These are phyloP conservation scores for Archips crataeganus DNA, from an alignment of 2,888 invertebrate genomes.

Conservation along the genomic window DNA sequence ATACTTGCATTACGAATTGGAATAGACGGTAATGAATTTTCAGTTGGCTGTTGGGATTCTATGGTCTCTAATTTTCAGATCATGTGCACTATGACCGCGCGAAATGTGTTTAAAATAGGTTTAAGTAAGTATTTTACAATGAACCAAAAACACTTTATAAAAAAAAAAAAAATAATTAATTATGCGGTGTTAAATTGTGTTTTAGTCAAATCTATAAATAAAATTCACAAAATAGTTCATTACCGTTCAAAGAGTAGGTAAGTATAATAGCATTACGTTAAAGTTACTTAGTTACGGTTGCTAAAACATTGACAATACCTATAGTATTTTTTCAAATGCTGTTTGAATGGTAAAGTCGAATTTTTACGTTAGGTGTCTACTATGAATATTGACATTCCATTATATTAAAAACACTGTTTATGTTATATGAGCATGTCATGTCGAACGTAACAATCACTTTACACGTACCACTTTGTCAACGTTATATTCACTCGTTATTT, in stretches of 20 bases:
- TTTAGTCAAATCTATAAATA: background rate
- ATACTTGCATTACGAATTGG: background rate
- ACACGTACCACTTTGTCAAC: slow-evolving; percentile 67
- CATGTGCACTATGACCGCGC: too few species aligned
- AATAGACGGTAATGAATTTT: background rate
- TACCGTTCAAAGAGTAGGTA: too few species aligned
- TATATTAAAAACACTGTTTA: background rate
- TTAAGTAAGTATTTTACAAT: too few species aligned
- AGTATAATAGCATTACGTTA: too few species aligned
- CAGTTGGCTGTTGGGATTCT: too few species aligned
- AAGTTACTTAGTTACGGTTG: too few species aligned
- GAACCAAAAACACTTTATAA: too few species aligned
- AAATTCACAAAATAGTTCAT: too few species aligned
- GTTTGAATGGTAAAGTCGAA: background rate
- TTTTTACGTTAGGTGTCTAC: background rate
- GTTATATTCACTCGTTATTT: slow-evolving; percentile 63
- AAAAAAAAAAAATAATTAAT: too few species aligned
- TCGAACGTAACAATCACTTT: slow-evolving; percentile 52
- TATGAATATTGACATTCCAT: background rate
- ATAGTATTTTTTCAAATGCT: background rate
- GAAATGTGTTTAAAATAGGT: too few species aligned
- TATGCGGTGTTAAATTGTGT: background rate
- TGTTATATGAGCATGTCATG: slow-evolving; percentile 11
- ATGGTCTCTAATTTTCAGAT: too few species aligned
- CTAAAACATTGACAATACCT: too few species aligned